These are phyloP conservation scores for Electrophaes corylata DNA, from an alignment of 2,888 invertebrate species.

Conservation along the genomic window DNA sequence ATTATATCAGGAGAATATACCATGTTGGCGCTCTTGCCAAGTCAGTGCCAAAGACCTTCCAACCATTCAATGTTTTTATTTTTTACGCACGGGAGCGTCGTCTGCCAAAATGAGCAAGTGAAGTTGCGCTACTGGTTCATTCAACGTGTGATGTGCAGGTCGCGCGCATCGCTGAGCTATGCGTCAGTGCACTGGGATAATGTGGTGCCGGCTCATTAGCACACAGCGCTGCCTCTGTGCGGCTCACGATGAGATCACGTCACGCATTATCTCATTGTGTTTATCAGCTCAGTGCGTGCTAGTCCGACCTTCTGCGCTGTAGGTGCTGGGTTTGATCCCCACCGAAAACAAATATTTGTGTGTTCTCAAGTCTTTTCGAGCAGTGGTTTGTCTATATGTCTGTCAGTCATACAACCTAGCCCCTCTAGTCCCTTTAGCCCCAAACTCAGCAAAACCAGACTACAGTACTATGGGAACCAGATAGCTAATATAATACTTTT, in stretches of 20 bases:
- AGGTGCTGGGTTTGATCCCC: too few species aligned
- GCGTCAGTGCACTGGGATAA: constrained; percentile 12
- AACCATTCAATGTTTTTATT: constrained; percentile 3
- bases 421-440: too few species aligned
- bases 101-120: not conserved
- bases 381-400: too few species aligned
- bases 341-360: too few species aligned
- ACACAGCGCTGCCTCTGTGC: not conserved
- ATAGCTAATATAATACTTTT: too few species aligned
- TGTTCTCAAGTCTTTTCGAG: too few species aligned
- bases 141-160: not conserved
- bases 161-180: constrained; percentile 3
- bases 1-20: not conserved
- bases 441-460: too few species aligned
- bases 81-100: not conserved
- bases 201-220: constrained; percentile 15
- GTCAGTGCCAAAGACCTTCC: constrained; percentile 1
- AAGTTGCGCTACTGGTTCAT: constrained; percentile 3
- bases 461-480: too few species aligned
- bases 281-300: too few species aligned
- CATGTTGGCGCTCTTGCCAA: not conserved
- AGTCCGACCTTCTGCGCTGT: too few species aligned
- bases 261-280: not conserved
- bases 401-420: too few species aligned
- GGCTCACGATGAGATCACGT: constrained; percentile 4